Conservation (phyloP, 1,140 invertebrate genomes). For the Homarus americanus region DNA sequence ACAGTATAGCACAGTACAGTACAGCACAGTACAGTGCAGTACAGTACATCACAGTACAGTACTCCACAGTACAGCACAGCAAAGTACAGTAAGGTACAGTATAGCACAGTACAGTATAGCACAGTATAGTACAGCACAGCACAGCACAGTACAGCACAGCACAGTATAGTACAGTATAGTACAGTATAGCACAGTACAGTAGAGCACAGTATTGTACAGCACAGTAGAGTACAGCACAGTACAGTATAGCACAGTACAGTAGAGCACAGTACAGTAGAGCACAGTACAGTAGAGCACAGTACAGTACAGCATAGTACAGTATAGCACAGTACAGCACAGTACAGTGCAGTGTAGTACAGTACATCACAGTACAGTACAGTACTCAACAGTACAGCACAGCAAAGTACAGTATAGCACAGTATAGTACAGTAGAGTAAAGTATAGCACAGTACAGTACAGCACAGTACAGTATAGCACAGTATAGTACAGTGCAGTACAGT, state of each 20-base stretch:
- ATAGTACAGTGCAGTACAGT: too few relatives aligned
- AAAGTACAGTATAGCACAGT: too few relatives aligned
- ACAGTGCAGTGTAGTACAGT: too few relatives aligned
- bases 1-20: slow-evolving; percentile 67
- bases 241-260: too few relatives aligned
- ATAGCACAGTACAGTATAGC: slow-evolving; percentile 72
- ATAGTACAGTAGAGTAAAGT: too few relatives aligned
- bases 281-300: slow-evolving; percentile 48
- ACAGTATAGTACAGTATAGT: slow-evolving; percentile 75
- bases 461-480: too few relatives aligned
- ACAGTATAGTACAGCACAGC: slow-evolving; percentile 73
- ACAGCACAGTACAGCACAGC: slow-evolving; percentile 75
- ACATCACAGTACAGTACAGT: too few relatives aligned
- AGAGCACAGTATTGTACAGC: slow-evolving; percentile 74
- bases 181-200: slow-evolving; percentile 75
- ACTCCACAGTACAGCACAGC: slow-evolving; percentile 65
- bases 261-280: too few relatives aligned
- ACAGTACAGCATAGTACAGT: slow-evolving; percentile 2
- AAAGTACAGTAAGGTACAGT: slow-evolving; percentile 67
- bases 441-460: too few relatives aligned
- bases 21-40: slow-evolving; percentile 72
- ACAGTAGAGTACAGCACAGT: slow-evolving; percentile 75
- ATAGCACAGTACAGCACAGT: neutral
- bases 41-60: slow-evolving; percentile 71
- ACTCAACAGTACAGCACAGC: slow-evolving; percentile 62